Percentiles rank a stretch among this genome's conserved stretches.
phyloP scores from a whole-genome alignment of 2,888 invertebrate species.

The Ischnura elegans region DNA sequence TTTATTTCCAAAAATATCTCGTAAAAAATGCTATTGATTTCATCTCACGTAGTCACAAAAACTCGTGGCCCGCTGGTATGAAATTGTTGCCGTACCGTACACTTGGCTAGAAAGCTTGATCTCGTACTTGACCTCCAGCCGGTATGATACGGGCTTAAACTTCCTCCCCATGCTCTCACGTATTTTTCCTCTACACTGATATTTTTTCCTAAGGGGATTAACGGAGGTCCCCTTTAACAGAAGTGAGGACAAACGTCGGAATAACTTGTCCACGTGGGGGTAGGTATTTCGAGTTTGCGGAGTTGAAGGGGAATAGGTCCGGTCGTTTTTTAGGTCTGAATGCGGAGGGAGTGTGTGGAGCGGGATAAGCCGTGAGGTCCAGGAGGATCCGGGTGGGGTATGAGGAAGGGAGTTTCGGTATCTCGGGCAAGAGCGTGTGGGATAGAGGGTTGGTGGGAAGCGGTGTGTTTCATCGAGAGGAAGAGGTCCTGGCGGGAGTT shows the following conservation, averaged over 20 bases:
- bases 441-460: background rate
- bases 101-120: no score
- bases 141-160: no score
- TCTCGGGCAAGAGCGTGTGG: background rate
- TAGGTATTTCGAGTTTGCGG: background rate
- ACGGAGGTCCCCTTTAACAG: background rate
- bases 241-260: conserved; percentile 25
- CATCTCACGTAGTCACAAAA: no score
- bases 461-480: background rate
- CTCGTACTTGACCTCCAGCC: no score
- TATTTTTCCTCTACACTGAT: background rate
- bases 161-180: background rate
- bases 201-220: conserved; percentile 31
- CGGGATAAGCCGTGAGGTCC: background rate
- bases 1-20: no score
- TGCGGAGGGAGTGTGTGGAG: background rate
- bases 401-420: background rate
- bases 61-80: no score
- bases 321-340: background rate
- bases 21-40: no score
- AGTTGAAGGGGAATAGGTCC: background rate
- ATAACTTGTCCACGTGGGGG: conserved; percentile 41
- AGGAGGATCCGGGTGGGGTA: background rate
- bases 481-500: background rate
- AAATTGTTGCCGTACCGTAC: no score